Percentiles rank a stretch among this genome's conserved stretches.
These are phyloP conservation scores for Eulacestoma nigropectus DNA, from an alignment of 2,113 vertebrate species.

Conservation along the genomic window DNA sequence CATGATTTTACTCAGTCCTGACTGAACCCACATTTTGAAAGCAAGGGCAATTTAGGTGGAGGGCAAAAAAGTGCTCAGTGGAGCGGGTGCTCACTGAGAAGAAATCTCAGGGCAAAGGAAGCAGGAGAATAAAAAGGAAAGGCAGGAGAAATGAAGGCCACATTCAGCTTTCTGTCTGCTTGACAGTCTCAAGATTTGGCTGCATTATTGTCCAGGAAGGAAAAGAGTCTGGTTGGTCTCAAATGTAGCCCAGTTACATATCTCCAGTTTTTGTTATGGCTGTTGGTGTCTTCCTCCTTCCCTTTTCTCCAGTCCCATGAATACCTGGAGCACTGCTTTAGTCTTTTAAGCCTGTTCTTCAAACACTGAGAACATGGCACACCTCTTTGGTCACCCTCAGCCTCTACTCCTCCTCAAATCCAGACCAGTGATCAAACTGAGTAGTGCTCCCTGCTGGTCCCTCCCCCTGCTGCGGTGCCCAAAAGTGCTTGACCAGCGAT, in stretches of 20 bases:
- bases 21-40: slow-evolving; percentile 65
- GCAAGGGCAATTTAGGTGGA: slow-evolving; percentile 54
- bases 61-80: slow-evolving; percentile 55
- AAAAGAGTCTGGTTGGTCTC: slow-evolving; percentile 70
- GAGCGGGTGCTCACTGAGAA: slow-evolving; percentile 26
- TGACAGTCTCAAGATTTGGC: slow-evolving; percentile 77
- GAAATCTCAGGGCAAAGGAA: slow-evolving; percentile 49
- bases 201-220: slow-evolving; percentile 73
- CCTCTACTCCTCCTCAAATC: slow-evolving; percentile 57
- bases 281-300: slow-evolving; percentile 72
- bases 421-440: slow-evolving; percentile 10
- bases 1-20: slow-evolving; percentile 76
- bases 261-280: slow-evolving; percentile 79
- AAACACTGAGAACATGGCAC: slow-evolving; percentile 31
- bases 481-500: neutral
- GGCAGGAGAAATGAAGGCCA: slow-evolving; percentile 71
- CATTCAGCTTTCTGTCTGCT: slow-evolving; percentile 74
- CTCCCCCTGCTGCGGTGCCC: neutral
- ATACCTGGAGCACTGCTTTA: slow-evolving; percentile 58
- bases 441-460: neutral
- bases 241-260: slow-evolving; percentile 76
- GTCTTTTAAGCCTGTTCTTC: slow-evolving; percentile 53
- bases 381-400: slow-evolving; percentile 51
- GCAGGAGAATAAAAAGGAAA: slow-evolving; percentile 60
- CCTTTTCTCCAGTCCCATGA: slow-evolving; percentile 70